phyloP scores from a whole-genome alignment of 2,888 invertebrate genomes.

The Mesorhabditis spiculigera region DNA sequence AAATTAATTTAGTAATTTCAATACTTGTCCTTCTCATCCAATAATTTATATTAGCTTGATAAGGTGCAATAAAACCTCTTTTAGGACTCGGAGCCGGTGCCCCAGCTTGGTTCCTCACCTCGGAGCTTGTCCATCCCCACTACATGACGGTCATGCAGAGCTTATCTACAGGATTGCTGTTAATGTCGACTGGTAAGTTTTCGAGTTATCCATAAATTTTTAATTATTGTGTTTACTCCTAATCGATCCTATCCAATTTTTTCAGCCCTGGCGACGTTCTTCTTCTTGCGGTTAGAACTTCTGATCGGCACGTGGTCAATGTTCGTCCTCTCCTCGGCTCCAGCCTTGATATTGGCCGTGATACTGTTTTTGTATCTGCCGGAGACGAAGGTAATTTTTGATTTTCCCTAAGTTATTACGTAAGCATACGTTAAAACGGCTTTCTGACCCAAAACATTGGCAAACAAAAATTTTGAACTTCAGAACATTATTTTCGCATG shows the following conservation, averaged over 20 bases:
- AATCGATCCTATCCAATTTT: too few relatives aligned
- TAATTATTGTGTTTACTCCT: too few relatives aligned
- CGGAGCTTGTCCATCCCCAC: constrained; percentile 42
- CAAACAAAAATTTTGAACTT: too few relatives aligned
- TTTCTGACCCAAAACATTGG: too few relatives aligned
- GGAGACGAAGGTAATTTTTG: background rate
- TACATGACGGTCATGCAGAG: background rate
- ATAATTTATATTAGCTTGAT: too few relatives aligned
- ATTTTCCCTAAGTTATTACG: too few relatives aligned
- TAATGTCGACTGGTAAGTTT: background rate
- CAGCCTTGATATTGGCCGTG: background rate
- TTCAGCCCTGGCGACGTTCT: constrained; percentile 39
- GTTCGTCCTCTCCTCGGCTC: background rate
- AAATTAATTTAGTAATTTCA: too few relatives aligned
- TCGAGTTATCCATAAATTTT: too few relatives aligned
- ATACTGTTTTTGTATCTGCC: constrained; percentile 3
- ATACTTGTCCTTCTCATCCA: too few relatives aligned
- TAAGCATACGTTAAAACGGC: too few relatives aligned
- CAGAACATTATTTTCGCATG: too few relatives aligned
- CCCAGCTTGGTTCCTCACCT: constrained; percentile 57
- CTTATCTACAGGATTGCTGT: background rate
- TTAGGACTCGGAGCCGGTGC: constrained; percentile 52
- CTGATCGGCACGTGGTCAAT: constrained; percentile 24
- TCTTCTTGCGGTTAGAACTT: constrained; percentile 43
- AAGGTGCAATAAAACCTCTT: constrained; percentile 30